phyloP scores from a whole-genome alignment of 1,140 invertebrate species.

The Carposina sasakii region DNA sequence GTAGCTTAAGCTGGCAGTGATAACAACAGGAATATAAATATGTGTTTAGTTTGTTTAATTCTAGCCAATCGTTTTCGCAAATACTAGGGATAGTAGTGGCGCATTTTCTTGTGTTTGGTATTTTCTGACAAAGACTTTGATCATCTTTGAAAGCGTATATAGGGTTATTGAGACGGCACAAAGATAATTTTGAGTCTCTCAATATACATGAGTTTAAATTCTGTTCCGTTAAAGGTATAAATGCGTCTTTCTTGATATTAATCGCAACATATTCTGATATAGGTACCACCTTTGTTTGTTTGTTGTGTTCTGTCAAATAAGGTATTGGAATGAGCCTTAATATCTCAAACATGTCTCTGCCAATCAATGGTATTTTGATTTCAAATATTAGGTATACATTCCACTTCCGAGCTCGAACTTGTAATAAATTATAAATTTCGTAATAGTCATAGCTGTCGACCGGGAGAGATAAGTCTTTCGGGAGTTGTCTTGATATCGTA shows the following conservation, averaged over 20 bases:
- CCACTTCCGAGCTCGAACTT: neutral
- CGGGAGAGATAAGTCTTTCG: constrained; percentile 15
- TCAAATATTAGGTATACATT: neutral
- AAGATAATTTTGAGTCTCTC: neutral
- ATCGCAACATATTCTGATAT: neutral
- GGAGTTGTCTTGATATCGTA: constrained; percentile 14
- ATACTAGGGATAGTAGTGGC: neutral
- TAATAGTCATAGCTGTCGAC: neutral
- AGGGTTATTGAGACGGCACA: neutral
- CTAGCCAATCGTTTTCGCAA: neutral
- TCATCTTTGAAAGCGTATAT: neutral
- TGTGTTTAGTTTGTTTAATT: neutral
- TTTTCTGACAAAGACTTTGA: neutral
- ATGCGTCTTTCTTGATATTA: neutral
- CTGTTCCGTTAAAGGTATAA: neutral
- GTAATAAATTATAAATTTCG: neutral
- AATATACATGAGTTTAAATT: neutral
- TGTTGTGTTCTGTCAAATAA: neutral
- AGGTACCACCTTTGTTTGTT: neutral
- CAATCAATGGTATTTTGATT: constrained; percentile 2
- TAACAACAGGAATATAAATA: neutral
- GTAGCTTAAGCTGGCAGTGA: too few relatives aligned
- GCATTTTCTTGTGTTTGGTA: neutral
- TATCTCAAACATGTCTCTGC: neutral
- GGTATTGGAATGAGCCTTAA: neutral